Percentiles rank a stretch among this genome's conserved stretches.
Evolutionary conservation across 2,113 vertebrate genomes (phyloP).

Genomic region (Melozone crissalis): DNA sequence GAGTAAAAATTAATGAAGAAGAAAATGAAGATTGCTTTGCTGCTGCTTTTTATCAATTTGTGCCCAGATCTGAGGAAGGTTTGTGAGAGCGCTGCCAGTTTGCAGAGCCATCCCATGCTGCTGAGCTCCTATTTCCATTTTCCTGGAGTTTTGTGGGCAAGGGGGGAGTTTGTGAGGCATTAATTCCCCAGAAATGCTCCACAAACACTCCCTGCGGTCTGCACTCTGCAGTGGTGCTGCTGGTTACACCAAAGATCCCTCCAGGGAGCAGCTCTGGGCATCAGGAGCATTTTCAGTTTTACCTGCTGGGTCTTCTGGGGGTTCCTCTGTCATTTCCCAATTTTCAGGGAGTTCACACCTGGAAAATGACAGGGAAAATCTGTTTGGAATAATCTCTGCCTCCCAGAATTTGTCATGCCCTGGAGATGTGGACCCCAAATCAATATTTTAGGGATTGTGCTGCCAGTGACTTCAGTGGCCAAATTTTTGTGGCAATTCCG

Average conservation of each 20-base stretch:
- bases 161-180: not conserved
- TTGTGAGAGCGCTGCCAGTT: not conserved
- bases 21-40: constrained; percentile 32
- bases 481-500: not conserved
- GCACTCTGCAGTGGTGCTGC: not conserved
- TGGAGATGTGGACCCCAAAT: not conserved
- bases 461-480: not conserved
- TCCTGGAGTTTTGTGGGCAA: not conserved
- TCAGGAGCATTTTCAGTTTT: not conserved
- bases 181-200: not conserved
- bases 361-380: not conserved
- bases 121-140: not conserved
- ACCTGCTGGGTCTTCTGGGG: not conserved
- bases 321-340: not conserved
- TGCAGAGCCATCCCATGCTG: not conserved
- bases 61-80: not conserved
- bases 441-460: rapidly evolving
- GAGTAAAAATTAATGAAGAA: constrained; percentile 37
- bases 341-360: not conserved
- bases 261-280: not conserved
- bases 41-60: constrained; percentile 17
- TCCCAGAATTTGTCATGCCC: not conserved
- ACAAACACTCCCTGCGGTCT: not conserved
- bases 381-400: not conserved
- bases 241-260: not conserved